Percentiles rank a stretch among this genome's conserved stretches.
These are phyloP conservation scores for Anticlea derivata DNA, from an alignment of 2,888 invertebrate genomes.

Conservation along the genomic window DNA sequence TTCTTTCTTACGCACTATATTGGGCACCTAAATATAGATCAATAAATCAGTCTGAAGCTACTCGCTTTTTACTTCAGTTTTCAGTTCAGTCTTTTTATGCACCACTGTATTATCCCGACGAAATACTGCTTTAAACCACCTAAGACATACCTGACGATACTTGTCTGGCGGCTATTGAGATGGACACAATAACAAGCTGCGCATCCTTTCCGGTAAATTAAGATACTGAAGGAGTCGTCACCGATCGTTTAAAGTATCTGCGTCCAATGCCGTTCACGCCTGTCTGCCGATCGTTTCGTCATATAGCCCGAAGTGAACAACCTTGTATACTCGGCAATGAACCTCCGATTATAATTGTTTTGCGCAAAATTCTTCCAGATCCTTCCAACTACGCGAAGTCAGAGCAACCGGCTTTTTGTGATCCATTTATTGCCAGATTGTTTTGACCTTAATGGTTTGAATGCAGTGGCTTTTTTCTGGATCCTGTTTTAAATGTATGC, in stretches of 20 bases:
- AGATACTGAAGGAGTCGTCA: constrained; percentile 29
- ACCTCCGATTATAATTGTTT: constrained; percentile 51
- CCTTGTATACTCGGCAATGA: constrained; percentile 57
- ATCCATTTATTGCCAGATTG: constrained; percentile 2
- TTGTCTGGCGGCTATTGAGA: constrained; percentile 4
- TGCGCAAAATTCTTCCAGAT: constrained; percentile 30
- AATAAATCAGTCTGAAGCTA: no score
- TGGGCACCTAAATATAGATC: no score
- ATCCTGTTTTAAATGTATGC: no score
- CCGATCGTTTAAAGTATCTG: constrained; percentile 33
- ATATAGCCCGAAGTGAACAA: constrained; percentile 46
- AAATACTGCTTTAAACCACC: no score
- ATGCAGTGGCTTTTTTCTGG: no score
- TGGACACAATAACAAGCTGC: constrained; percentile 8
- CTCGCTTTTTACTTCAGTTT: no score
- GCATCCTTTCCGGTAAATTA: constrained; percentile 32
- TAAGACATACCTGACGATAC: background rate
- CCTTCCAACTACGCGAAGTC: background rate
- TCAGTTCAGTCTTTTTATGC: no score
- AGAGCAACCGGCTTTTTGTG: constrained; percentile 3
- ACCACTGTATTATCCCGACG: no score
- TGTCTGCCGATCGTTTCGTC: constrained; percentile 41
- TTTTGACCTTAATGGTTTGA: no score
- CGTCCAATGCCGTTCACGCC: constrained; percentile 45
- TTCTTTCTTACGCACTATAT: no score